Conservation (phyloP, 2,888 invertebrate species). For the Ganaspis brasiliensis region DNA sequence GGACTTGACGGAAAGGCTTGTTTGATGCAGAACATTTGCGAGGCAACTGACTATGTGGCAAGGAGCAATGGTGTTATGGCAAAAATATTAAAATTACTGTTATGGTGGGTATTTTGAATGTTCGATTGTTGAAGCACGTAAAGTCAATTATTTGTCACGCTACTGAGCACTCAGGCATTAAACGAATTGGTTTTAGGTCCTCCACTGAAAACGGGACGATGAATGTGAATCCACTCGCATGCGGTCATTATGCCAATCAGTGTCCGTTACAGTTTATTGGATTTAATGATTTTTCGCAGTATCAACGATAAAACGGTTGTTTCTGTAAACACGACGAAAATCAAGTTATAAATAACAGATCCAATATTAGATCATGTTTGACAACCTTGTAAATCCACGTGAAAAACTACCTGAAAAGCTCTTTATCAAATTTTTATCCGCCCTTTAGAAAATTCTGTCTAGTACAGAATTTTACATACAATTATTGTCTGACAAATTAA, state of each 20-base stretch:
- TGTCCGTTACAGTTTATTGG: slow-evolving; percentile 76
- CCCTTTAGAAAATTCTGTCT: not conserved
- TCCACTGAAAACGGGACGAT: slow-evolving; percentile 67
- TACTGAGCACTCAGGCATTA: slow-evolving; percentile 43
- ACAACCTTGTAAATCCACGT: not conserved
- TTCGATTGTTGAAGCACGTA: slow-evolving; percentile 36
- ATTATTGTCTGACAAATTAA: not conserved
- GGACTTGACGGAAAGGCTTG: slow-evolving; percentile 85
- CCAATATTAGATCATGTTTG: not conserved
- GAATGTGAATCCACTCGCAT: slow-evolving; percentile 65
- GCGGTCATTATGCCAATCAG: slow-evolving; percentile 70
- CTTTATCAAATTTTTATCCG: not conserved
- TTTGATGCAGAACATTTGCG: slow-evolving; percentile 86
- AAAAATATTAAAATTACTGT: slow-evolving; percentile 74
- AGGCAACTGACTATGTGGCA: slow-evolving; percentile 82
- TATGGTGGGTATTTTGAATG: slow-evolving; percentile 59
- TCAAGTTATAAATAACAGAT: not conserved
- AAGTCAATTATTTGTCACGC: slow-evolving; percentile 50
- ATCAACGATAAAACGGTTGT: slow-evolving; percentile 11
- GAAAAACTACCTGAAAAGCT: not conserved
- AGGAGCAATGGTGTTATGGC: slow-evolving; percentile 69
- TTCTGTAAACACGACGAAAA: slow-evolving; percentile 7
- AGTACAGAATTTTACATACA: not conserved
- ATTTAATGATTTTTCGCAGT: slow-evolving; percentile 66
- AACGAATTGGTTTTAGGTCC: slow-evolving; percentile 70